Conservation (phyloP, 2,113 vertebrate genomes). For the Tylochromis polylepis region DNA sequence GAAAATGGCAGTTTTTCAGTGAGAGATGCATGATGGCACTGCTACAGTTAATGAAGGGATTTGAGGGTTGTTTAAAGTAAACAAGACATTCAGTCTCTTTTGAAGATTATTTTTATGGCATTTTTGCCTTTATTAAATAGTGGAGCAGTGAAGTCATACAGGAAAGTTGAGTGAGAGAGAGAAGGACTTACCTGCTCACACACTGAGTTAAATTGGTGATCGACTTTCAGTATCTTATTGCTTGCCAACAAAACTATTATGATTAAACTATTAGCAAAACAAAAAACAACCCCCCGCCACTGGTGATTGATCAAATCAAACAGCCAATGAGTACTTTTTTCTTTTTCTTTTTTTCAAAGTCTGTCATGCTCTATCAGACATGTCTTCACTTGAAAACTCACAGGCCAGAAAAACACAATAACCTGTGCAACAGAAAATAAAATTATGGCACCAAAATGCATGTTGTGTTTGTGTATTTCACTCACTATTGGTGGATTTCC, state of each 20-base stretch:
- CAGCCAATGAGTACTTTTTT: neutral
- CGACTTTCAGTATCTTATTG: neutral
- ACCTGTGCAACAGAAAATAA: neutral
- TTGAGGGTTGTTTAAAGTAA: neutral
- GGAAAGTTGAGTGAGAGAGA: neutral
- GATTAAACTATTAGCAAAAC: neutral
- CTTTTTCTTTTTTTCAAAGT: neutral
- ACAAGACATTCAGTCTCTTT: neutral
- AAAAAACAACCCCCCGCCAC: rapidly evolving
- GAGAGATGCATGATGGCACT: neutral
- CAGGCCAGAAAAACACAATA: neutral
- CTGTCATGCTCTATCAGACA: too few species aligned
- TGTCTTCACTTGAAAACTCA: neutral
- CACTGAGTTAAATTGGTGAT: neutral
- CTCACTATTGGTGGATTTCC: conserved; percentile 43
- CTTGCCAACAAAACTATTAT: neutral
- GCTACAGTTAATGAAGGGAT: neutral
- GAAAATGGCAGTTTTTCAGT: neutral
- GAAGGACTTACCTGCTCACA: neutral
- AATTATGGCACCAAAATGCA: neutral
- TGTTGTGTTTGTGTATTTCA: neutral
- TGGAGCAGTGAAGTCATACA: neutral
- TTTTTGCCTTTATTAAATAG: neutral
- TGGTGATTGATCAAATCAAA: neutral
- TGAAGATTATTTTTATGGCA: neutral